phyloP scores from a whole-genome alignment of 37 sponge, comb jelly and placozoan genomes.

The Axinella damicornis region DNA sequence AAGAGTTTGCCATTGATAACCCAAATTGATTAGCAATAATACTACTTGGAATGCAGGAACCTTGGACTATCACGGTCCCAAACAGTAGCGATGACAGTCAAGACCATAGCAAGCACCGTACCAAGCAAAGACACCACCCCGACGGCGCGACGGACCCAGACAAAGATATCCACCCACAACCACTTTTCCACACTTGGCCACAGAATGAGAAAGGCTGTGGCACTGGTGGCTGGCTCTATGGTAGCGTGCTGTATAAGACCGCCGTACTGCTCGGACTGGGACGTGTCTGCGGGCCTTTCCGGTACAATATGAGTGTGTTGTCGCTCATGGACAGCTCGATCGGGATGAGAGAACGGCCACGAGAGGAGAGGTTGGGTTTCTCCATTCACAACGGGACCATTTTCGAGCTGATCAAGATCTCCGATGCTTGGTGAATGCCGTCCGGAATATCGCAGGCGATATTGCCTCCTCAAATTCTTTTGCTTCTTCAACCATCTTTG shows the following conservation, averaged over 20 bases:
- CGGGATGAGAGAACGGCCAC: slow-evolving; percentile 62
- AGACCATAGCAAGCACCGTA: slow-evolving; percentile 6
- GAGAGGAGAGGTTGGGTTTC: slow-evolving; percentile 53
- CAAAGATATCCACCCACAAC: slow-evolving; percentile 61
- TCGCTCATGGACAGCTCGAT: slow-evolving; percentile 8
- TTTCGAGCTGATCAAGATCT: neutral
- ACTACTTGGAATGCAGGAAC: too few relatives aligned
- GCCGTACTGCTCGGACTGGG: neutral
- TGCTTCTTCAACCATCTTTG: neutral
- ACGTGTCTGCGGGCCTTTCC: neutral
- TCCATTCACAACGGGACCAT: neutral
- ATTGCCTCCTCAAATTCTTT: neutral
- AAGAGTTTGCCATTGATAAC: too few relatives aligned
- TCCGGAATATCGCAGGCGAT: neutral
- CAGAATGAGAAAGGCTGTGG: slow-evolving; percentile 20
- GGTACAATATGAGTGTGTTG: neutral
- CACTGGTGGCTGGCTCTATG: neutral
- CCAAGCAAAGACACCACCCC: slow-evolving; percentile 41
- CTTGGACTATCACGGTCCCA: slow-evolving; percentile 17
- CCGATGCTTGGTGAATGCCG: neutral
- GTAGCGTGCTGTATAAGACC: neutral
- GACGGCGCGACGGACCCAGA: slow-evolving; percentile 13
- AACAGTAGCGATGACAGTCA: neutral
- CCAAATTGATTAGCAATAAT: too few relatives aligned
- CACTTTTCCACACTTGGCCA: slow-evolving; percentile 57